Conservation (phyloP, 2,888 invertebrate genomes). For the Bhutanitis thaidina region DNA sequence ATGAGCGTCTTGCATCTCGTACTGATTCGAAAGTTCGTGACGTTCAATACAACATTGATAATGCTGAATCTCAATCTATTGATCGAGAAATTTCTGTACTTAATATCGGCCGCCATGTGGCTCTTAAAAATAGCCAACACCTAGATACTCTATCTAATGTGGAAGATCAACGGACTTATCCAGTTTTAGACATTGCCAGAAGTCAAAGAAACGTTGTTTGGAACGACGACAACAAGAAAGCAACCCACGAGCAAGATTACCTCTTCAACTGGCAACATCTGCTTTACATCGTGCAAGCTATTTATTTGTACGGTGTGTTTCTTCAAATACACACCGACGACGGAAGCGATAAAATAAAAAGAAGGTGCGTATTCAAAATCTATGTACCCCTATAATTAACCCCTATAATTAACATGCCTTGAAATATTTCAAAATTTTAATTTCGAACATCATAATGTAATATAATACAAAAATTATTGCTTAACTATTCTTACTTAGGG, state of each 20-base stretch:
- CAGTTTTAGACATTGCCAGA: not conserved
- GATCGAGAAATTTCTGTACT: not conserved
- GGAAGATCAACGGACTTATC: not conserved
- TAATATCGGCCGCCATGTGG: not conserved
- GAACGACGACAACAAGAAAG: not conserved
- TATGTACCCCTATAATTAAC: no score
- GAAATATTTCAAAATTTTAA: no score
- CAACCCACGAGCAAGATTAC: not conserved
- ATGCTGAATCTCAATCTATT: no score
- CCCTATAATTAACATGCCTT: no score
- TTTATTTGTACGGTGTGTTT: conserved; percentile 6
- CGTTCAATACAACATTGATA: not conserved
- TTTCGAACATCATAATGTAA: no score
- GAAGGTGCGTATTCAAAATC: conserved; percentile 3
- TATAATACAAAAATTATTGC: no score
- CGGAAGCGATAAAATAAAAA: not conserved
- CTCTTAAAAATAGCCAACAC: not conserved
- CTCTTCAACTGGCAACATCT: conserved; percentile 11
- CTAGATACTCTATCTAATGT: not conserved
- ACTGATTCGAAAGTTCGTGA: not conserved
- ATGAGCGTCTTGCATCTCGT: not conserved
- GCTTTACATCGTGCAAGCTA: conserved; percentile 10
- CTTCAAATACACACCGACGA: not conserved
- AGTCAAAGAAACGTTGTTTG: not conserved
- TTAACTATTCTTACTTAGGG: no score